Conservation (phyloP, 2,888 invertebrate genomes). For the Latheticus oryzae region DNA sequence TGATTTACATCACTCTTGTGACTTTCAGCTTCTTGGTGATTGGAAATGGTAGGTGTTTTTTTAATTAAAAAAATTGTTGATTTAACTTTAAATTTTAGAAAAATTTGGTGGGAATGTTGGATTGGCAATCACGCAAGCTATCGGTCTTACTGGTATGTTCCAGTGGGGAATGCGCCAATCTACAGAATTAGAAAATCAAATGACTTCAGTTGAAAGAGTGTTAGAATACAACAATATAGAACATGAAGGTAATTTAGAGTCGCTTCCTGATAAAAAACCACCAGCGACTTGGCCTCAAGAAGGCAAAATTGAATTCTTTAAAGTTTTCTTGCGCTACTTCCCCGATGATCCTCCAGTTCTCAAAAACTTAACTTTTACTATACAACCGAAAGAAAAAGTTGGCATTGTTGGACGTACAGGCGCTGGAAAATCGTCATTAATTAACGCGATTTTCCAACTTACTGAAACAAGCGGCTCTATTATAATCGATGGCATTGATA, state of each 20-base stretch:
- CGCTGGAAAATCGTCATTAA: constrained; percentile 80
- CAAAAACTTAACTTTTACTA: constrained; percentile 75
- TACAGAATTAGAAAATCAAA: constrained; percentile 74
- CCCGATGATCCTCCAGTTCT: constrained; percentile 79
- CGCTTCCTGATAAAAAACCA: constrained; percentile 74
- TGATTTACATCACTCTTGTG: constrained; percentile 86
- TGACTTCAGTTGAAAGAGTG: constrained; percentile 92
- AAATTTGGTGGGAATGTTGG: constrained; percentile 64
- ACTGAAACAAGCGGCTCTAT: constrained; percentile 70
- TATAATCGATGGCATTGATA: constrained; percentile 72
- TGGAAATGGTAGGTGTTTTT: constrained; percentile 66
- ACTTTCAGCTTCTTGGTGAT: constrained; percentile 86
- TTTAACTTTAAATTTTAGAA: constrained; percentile 51
- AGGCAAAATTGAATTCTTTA: constrained; percentile 77
- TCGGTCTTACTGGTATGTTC: constrained; percentile 70
- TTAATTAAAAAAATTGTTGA: too few relatives aligned
- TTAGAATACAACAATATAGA: constrained; percentile 62
- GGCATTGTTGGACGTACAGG: constrained; percentile 88
- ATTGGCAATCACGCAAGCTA: constrained; percentile 63
- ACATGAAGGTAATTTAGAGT: constrained; percentile 65
- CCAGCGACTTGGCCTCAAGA: constrained; percentile 79
- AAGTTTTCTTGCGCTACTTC: constrained; percentile 72
- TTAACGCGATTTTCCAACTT: constrained; percentile 77
- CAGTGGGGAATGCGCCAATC: constrained; percentile 85
- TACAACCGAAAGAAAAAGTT: constrained; percentile 78